Percentiles rank a stretch among this genome's conserved stretches.
phyloP scores from a whole-genome alignment of 64 coral and sea anemone genomes.

The Cladopsammia gracilis region DNA sequence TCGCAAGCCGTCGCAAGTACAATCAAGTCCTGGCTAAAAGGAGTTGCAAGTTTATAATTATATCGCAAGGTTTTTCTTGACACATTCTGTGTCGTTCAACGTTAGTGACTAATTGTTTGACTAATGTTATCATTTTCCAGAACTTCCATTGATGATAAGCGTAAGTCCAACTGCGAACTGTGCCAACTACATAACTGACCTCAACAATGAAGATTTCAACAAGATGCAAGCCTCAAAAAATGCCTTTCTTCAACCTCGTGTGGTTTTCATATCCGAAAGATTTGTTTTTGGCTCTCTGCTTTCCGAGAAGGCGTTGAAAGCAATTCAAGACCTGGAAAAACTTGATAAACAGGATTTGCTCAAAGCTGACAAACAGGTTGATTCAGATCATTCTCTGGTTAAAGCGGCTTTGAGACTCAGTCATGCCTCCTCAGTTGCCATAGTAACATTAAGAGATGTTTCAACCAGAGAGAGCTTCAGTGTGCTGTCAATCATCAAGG shows the following conservation, averaged over 20 bases:
- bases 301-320: constrained; percentile 27
- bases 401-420: constrained; percentile 79
- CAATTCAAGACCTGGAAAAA: constrained; percentile 41
- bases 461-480: not conserved
- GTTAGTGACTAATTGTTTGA: not conserved
- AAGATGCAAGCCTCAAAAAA: constrained; percentile 3
- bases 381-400: constrained; percentile 13
- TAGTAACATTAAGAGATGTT: constrained; percentile 10
- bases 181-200: constrained; percentile 40
- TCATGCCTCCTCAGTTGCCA: constrained; percentile 70
- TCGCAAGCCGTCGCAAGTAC: too few species aligned
- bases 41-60: too few species aligned
- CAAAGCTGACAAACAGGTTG: not conserved
- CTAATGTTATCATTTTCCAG: constrained; percentile 2
- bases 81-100: too few species aligned
- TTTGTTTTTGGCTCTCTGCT: constrained; percentile 41
- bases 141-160: constrained; percentile 33
- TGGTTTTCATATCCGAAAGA: constrained; percentile 23
- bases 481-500: constrained; percentile 33
- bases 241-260: constrained; percentile 15
- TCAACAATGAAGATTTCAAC: constrained; percentile 27
- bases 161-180: not conserved
- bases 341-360: not conserved
- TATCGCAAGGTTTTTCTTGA: too few species aligned
- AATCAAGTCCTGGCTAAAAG: too few species aligned